Conservation (phyloP, 2,113 vertebrate genomes). For the Potamarius usumacintae region DNA sequence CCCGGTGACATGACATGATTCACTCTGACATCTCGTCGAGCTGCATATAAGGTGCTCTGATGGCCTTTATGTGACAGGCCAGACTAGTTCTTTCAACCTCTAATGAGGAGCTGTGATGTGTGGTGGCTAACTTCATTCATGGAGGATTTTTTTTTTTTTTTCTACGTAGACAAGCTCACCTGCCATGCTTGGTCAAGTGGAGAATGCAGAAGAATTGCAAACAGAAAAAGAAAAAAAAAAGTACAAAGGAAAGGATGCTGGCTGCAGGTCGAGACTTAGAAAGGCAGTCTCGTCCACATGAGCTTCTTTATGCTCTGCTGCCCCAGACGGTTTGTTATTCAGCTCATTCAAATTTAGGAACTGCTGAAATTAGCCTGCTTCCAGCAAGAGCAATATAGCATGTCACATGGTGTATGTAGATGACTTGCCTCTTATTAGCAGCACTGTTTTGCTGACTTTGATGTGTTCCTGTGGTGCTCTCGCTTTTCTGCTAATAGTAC, state of each 20-base stretch:
- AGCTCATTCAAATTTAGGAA: constrained; percentile 13
- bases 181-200: constrained; percentile 18
- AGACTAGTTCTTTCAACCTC: not conserved
- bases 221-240: not conserved
- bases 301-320: not conserved
- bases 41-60: constrained; percentile 18
- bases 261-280: constrained; percentile 3
- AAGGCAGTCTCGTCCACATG: not conserved
- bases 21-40: constrained; percentile 2
- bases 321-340: constrained; percentile 24
- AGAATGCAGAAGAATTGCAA: not conserved
- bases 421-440: constrained; percentile 20
- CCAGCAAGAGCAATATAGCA: not conserved
- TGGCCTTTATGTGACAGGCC: constrained; percentile 28
- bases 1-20: constrained; percentile 15
- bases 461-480: constrained; percentile 12
- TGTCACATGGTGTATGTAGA: constrained; percentile 19
- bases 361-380: constrained; percentile 36
- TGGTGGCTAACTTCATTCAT: not conserved
- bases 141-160: not conserved
- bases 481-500: constrained; percentile 21
- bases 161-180: not conserved
- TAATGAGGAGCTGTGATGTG: constrained; percentile 29
- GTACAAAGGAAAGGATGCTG: not conserved
- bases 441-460: constrained; percentile 24